Base-by-base conservation (phyloP, 1,140 invertebrate species). In the Odontomachus brunneus region DNA sequence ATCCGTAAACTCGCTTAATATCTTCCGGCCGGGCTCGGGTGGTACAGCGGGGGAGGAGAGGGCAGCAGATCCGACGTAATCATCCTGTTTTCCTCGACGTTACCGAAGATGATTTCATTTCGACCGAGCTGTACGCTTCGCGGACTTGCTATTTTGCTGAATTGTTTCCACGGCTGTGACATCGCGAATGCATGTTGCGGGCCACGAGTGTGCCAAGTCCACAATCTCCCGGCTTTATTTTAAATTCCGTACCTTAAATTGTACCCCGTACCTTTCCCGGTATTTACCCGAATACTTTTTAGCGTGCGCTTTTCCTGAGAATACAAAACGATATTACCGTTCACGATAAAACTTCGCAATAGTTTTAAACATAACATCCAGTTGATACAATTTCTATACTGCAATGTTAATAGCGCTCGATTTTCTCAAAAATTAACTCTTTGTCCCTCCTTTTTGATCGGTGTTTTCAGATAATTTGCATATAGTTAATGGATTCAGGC, bases 1-100 rank as follows among this genome's bases (percentile, higher is more conserved):
- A 80, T 71, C 33, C 33, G 75, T 71, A 80, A 80, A 80, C n/a
- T 71, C 75, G 33, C 65, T 80, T 17, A 55, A 57, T 59, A 80
- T 38, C 75, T 80, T 80, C 75, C 75, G 65, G 33, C 24, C 65
- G 44, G 17, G 51, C 14, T 44, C 9, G 53, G 29, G 29, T n/a
- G 48, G 33, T 69, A n/a, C 17, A 17, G 26, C 1, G 9, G 38
- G 38, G 9, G 38, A 7, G 38, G 38, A 44, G 38, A 11, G 38
- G 0, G 38, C 0, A 11, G 38, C 3, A 11, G 1, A 33, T 48
- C 33, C 51, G 12, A 78, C 17, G 33, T 78, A 78, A 78, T 71
- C 63, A 57, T 48, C 22, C n/a, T 80, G 51, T 69, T 55, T 69
- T 78, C n/a, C 29, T 57, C 51, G n/a, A 69, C 22, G n/a, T 19